Evolutionary conservation across 2,888 invertebrate genomes (phyloP), one percentile per base, ranked within the genome.

Genomic region (Lepidonotus clava): DNA sequence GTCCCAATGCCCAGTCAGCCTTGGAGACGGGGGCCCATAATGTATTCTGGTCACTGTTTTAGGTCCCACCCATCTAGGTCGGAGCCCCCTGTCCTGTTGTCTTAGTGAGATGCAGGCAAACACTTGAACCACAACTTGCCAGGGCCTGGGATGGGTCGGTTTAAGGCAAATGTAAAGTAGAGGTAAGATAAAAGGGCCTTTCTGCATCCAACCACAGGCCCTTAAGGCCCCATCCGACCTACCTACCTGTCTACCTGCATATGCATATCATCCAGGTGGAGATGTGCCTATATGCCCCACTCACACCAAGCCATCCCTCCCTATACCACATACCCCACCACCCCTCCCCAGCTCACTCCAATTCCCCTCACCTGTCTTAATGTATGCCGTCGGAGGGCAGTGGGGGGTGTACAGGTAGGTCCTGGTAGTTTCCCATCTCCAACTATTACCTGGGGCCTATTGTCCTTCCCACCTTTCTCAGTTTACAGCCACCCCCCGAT

Each of bases 391-490:
- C 46, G 18, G 46, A 18, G 8, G 46, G 46, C 8, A 11, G 46
- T 11, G 46, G 8, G 46, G 46, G 46, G 46, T 8, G 46, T 46
- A 46, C 46, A 18, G 46, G 46, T 8, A 46, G 46, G 46, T 46
- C 46, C 46, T 46, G 8, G 46, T 46, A 46, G 46, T 8, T 46
- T 11, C 76, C 28, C 28, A 14, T 6, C 80, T 11, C 14, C 51
- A 46, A 80, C 41, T 51, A 80, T 80, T 80, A 80, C 80, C 80
- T 80, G 80, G 11, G 80, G 80, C 80, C 46, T 51, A 80, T 80
- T 80, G 80, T 80, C 80, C 24, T 80, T 80, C 80, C 80, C 80
- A 51, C 46, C 46, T 80, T 80, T 41, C 80, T 80, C 80, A 46
- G 4, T 24, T 80, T 80, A 80, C 80, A 46, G 8, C 28, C 51